Evolutionary conservation across 2,113 vertebrate species (phyloP), one percentile per base, ranked within the genome.

Genomic region (Megalops atlanticus): DNA sequence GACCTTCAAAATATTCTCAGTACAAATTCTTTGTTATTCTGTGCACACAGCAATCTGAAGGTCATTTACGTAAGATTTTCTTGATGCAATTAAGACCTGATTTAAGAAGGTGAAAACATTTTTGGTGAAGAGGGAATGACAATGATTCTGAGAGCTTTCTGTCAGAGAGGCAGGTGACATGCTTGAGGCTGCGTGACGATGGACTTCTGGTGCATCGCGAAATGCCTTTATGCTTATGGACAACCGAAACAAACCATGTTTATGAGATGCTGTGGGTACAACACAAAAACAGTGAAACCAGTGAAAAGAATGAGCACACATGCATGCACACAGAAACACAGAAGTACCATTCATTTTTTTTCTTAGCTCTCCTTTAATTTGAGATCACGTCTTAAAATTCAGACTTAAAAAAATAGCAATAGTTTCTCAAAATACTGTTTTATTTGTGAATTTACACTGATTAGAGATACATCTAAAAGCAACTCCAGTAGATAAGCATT

Each of bases 371-470:
- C 16, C 16, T 31, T 64, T 31, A 64, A 64, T 64, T 64, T 31
- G 54, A 64, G 24, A 64, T 12, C 43, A 4, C n/a, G 54, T 31
- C n/a, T 2, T 31, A 64, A 27, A 64, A 27, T 58, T 58, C n/a
- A 64, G n/a, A 64, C 24, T 27, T 64, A 64, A 54, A 54, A n/a
- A 64, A 64, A 64, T 64, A 64, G 54, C n/a, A 64, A 10, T 64
- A 31, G 31, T 64, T 64, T n/a, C n/a, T 64, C 54, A 64, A 64
- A 64, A 64, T 54, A 54, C 2, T 64, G 54, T 64, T 64, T 64
- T 64, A 64, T 64, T 64, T 64, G 54, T 64, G 54, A 64, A 64
- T 64, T 64, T 64, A 64, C 54, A 64, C 54, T 10, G 54, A 64
- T 64, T 64, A 64, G 54, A 64, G 54, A 64, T 64, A 27, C 54